A percentile compares a stretch with the other conserved stretches of the same genome.
phyloP scores from a whole-genome alignment of 1,140 invertebrate genomes.

The Dufourea novaeangliae region DNA sequence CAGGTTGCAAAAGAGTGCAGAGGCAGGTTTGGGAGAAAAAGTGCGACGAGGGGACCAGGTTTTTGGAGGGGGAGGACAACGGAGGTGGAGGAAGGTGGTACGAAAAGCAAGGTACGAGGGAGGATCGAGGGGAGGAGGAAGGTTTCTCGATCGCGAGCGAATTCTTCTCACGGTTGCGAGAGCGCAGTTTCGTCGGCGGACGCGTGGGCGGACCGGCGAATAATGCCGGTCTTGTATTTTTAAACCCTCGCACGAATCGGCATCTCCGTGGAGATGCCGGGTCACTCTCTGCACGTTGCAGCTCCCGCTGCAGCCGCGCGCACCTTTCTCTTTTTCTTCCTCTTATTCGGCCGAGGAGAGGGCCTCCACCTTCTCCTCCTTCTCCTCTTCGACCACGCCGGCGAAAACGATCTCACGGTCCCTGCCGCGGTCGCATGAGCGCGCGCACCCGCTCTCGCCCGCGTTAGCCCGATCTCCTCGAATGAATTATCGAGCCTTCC shows the following conservation, averaged over 20 bases:
- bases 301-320: constrained; percentile 40
- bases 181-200: constrained; percentile 57
- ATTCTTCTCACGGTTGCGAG: constrained; percentile 73
- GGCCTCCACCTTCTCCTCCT: constrained; percentile 3
- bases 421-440: constrained; percentile 2
- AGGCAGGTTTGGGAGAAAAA: constrained; percentile 49
- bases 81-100: neutral
- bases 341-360: constrained; percentile 49
- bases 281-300: constrained; percentile 55
- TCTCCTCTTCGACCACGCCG: constrained; percentile 19
- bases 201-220: constrained; percentile 72
- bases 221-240: constrained; percentile 70
- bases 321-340: constrained; percentile 60
- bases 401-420: constrained; percentile 68
- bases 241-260: constrained; percentile 63
- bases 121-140: constrained; percentile 5
- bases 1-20: constrained; percentile 44
- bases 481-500: constrained; percentile 66
- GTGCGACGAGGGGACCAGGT: neutral
- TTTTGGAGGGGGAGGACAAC: neutral
- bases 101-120: neutral
- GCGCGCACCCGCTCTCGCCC: neutral
- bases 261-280: constrained; percentile 36
- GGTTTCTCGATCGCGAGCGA: constrained; percentile 65
- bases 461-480: constrained; percentile 44